Conservation (phyloP, 2,113 vertebrate genomes). For the Bubo blakistoni region DNA sequence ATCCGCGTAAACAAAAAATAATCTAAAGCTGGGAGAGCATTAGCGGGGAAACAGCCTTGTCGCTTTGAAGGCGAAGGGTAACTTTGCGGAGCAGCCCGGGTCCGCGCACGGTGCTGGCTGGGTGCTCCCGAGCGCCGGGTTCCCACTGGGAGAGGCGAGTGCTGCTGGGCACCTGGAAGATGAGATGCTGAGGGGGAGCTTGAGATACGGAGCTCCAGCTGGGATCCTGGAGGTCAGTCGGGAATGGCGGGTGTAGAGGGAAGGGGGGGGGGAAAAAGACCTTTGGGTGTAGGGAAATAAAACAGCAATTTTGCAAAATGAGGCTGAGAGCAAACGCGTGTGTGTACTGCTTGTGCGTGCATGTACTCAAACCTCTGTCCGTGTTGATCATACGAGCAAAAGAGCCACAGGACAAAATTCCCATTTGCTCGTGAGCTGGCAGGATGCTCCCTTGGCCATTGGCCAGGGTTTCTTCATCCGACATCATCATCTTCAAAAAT, state of each 20-base stretch:
- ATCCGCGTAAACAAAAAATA: background rate
- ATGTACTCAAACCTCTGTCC: background rate
- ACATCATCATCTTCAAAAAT: background rate
- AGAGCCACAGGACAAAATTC: background rate
- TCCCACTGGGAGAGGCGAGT: background rate
- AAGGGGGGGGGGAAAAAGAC: accelerated
- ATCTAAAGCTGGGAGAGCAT: background rate
- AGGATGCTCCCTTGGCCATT: background rate
- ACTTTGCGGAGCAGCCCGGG: background rate
- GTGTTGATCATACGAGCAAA: background rate
- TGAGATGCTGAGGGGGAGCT: background rate
- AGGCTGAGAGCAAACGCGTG: background rate
- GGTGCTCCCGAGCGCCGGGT: accelerated
- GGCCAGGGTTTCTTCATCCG: background rate
- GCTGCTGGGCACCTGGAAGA: background rate
- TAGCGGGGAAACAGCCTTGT: background rate
- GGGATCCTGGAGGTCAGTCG: background rate
- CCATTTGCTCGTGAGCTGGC: background rate
- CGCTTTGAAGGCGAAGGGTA: background rate
- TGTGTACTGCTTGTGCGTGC: accelerated
- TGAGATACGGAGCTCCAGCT: background rate
- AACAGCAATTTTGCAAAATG: accelerated
- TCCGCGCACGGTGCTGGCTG: background rate
- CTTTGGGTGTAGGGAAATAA: background rate
- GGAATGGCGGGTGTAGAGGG: background rate